phyloP scores from a whole-genome alignment of 2,888 invertebrate species.

The Athrips mouffetella region DNA sequence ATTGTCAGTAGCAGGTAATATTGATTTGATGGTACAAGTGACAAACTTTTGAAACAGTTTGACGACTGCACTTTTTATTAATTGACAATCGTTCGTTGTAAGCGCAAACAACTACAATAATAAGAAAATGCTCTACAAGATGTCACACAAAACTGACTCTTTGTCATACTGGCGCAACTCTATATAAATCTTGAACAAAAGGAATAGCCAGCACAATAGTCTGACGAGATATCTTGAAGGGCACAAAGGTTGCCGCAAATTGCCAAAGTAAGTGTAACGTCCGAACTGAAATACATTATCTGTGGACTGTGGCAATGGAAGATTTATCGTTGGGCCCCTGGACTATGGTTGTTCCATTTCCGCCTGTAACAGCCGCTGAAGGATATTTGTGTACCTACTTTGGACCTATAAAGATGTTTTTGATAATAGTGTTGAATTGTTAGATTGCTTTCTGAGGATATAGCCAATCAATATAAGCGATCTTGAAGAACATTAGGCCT shows the following conservation, averaged over 20 bases:
- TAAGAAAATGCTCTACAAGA: neutral
- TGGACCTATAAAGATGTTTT: neutral
- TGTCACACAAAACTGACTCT: slow-evolving; percentile 25
- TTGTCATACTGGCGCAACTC: slow-evolving; percentile 32
- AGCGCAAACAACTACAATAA: too few species aligned
- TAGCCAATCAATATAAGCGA: too few species aligned
- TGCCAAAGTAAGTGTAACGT: slow-evolving; percentile 76
- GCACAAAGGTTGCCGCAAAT: slow-evolving; percentile 77
- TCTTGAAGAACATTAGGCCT: too few species aligned
- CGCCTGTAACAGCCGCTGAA: slow-evolving; percentile 30
- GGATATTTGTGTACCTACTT: neutral
- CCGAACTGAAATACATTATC: slow-evolving; percentile 78
- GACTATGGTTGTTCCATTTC: slow-evolving; percentile 58
- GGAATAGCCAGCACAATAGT: slow-evolving; percentile 62
- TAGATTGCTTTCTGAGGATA: too few species aligned
- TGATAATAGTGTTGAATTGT: too few species aligned
- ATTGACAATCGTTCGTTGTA: too few species aligned
- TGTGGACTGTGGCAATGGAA: slow-evolving; percentile 50
- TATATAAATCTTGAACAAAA: slow-evolving; percentile 35
- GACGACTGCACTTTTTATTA: too few species aligned
- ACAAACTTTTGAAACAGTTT: too few species aligned
- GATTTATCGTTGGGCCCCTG: slow-evolving; percentile 61
- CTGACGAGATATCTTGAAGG: slow-evolving; percentile 75
- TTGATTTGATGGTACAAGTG: too few species aligned
- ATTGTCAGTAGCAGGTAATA: too few species aligned